Base-by-base conservation (phyloP, 1,140 invertebrate species). In the Onthophagus taurus region DNA sequence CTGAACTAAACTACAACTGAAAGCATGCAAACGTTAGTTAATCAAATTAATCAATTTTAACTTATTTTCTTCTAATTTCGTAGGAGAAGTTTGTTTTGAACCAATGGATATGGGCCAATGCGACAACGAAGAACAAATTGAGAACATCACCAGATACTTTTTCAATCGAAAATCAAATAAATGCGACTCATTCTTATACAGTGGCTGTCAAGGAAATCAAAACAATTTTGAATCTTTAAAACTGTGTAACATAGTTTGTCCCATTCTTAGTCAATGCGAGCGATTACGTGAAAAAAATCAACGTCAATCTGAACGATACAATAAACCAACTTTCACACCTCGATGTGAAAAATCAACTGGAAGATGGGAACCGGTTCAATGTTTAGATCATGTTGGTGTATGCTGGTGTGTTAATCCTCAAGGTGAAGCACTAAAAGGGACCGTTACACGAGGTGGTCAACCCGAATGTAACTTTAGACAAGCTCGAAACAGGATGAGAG, bases 151-250 rank as follows among this genome's bases (percentile, higher is more conserved):
- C 1, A 69, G 81, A 16, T 91, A 81, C 74, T 78, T 78, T 54
- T 92, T 91, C 65, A 85, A 88, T 64, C 71, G 81, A 3, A 77
- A 77, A 49, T 73, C 71, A 12, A 89, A 90, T 54, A 73, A 74
- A 47, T 88, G 84, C 62, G 75, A 89, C 49, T 67, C 76, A 12
- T 78, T 87, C 52, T 63, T 64, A 0, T 85, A 82, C 54, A 72
- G 73, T 8, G 81, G 81, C 19, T 84, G 82, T 49, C 80, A 81
- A 26, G 81, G 85, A 31, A 92, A 89, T 56, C 81, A 88, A 55
- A 96, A 95, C 65, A 84, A 89, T 53, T 96, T 95, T 72, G 77
- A 84, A 21, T 84, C 77, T 24, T 79, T 85, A 50, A 69, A 80
- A 11, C 82, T 88, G 48, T 96, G 92, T 63, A 80, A 84, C 51